Conservation (phyloP, 2,888 invertebrate genomes). For the Diarsia mendica region DNA sequence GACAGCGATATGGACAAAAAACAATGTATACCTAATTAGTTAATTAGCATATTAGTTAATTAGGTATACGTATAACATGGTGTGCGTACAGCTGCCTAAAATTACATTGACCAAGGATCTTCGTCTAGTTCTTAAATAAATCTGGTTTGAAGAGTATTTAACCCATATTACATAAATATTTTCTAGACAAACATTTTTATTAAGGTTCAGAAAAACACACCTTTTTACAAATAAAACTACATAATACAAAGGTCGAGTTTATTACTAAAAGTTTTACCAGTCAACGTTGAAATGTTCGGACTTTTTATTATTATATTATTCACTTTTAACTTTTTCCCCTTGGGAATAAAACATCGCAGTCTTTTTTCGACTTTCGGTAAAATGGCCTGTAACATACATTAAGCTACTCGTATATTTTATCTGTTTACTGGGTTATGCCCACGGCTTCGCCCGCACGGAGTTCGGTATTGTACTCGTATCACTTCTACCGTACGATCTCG, state of each 20-base stretch:
- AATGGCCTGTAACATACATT: constrained; percentile 24
- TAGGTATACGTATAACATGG: too few relatives aligned
- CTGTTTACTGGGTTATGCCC: too few relatives aligned
- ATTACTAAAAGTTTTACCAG: constrained; percentile 55
- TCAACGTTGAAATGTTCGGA: constrained; percentile 38
- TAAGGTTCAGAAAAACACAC: constrained; percentile 15
- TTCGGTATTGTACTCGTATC: too few relatives aligned
- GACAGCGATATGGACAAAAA: too few relatives aligned
- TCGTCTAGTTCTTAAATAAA: neutral
- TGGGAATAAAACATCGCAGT: constrained; percentile 49
- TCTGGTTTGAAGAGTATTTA: neutral
- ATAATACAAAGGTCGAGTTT: constrained; percentile 49
- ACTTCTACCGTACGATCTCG: too few relatives aligned
- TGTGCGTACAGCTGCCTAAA: too few relatives aligned
- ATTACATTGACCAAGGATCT: too few relatives aligned
- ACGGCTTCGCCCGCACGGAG: too few relatives aligned
- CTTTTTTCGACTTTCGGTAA: constrained; percentile 38
- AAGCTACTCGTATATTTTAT: constrained; percentile 3
- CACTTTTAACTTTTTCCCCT: constrained; percentile 57
- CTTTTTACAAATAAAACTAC: constrained; percentile 53
- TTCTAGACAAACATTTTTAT: neutral
- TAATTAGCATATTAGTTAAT: too few relatives aligned
- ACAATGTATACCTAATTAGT: too few relatives aligned
- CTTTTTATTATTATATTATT: constrained; percentile 64
- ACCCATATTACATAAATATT: neutral